Evolutionary conservation across 2,797 vertebrate species (phyloP).

Genomic region (Premnoplex brunnescens): DNA sequence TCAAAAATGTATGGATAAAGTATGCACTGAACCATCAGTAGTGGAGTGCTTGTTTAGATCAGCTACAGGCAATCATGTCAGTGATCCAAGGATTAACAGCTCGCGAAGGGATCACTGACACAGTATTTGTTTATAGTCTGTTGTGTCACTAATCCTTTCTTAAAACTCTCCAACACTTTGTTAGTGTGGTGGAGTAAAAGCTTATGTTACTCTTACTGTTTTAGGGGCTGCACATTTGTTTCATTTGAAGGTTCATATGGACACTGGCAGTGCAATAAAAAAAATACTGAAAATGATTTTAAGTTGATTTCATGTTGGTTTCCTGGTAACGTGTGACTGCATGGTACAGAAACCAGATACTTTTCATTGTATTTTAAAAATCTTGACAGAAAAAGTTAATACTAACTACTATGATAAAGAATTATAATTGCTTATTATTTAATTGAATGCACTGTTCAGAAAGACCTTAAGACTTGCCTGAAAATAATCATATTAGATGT

Average conservation of each 20-base stretch:
- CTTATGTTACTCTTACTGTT: not conserved
- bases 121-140: not conserved
- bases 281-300: not conserved
- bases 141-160: slow-evolving; percentile 12
- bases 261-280: not conserved
- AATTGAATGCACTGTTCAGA: not conserved
- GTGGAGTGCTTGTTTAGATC: not conserved
- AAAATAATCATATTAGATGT: slow-evolving; percentile 14
- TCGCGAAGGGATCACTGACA: not conserved
- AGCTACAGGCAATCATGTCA: not conserved
- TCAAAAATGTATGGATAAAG: not conserved
- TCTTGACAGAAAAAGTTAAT: not conserved
- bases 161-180: slow-evolving; percentile 13
- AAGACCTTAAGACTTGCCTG: not conserved
- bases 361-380: not conserved
- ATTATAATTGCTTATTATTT: not conserved
- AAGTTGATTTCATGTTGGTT: not conserved
- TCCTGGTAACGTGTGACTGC: not conserved
- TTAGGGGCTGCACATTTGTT: not conserved
- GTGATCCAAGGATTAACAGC: not conserved
- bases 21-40: not conserved
- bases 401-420: not conserved
- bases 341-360: not conserved
- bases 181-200: not conserved
- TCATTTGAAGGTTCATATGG: not conserved